phyloP scores from a whole-genome alignment of 2,113 vertebrate species.

The Otus sunia region DNA sequence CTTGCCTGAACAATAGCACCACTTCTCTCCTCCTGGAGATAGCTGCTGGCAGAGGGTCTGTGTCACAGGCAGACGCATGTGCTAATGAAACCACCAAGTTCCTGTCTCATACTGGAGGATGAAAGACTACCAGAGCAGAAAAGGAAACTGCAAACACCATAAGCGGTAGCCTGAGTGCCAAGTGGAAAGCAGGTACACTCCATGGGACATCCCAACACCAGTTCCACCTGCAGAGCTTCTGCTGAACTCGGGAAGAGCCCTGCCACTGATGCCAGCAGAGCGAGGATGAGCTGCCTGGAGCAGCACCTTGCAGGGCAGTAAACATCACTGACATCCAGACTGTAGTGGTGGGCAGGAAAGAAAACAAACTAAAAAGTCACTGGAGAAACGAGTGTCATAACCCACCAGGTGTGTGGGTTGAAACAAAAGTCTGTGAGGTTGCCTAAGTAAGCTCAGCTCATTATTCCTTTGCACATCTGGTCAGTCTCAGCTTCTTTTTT shows the following conservation, averaged over 20 bases:
- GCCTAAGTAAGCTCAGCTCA: neutral
- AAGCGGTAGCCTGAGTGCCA: neutral
- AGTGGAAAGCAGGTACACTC: accelerated
- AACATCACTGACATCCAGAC: neutral
- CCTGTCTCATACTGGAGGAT: neutral
- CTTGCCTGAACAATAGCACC: neutral
- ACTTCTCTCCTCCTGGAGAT: neutral
- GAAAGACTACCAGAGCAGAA: neutral
- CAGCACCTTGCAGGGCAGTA: neutral
- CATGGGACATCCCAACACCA: neutral
- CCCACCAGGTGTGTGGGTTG: neutral
- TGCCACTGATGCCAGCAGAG: neutral
- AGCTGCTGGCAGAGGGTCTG: neutral
- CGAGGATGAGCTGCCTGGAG: neutral
- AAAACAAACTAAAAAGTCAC: neutral
- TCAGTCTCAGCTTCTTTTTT: neutral
- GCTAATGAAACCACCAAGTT: neutral
- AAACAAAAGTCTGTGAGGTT: neutral
- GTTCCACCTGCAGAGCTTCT: neutral
- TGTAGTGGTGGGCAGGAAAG: neutral
- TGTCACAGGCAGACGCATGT: neutral
- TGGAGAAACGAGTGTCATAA: neutral
- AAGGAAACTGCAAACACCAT: neutral
- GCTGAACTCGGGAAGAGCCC: neutral
- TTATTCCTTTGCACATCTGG: neutral